phyloP scores from a whole-genome alignment of 2,113 vertebrate species.

The Eptesicus fuscus region DNA sequence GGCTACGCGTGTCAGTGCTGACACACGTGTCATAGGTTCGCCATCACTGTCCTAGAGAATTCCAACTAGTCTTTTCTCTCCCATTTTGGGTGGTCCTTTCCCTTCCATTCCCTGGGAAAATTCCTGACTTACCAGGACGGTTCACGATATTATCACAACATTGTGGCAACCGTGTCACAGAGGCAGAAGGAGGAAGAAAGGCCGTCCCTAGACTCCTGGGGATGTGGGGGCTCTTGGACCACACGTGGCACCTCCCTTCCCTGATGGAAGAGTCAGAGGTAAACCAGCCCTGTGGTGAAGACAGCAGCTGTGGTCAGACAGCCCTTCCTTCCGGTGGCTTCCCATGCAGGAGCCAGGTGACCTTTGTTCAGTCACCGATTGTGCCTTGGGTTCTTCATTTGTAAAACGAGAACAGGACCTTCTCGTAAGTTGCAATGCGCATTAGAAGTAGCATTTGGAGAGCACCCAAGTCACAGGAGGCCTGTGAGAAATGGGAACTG shows the following conservation, averaged over 20 bases:
- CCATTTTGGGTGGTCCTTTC: neutral
- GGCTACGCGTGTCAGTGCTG: too few species aligned
- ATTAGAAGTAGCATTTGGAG: neutral
- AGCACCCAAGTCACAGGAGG: rapidly evolving
- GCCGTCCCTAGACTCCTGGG: neutral
- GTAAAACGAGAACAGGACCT: neutral
- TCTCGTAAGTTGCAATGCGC: neutral
- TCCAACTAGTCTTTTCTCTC: neutral
- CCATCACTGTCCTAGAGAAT: neutral
- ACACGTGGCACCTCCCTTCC: neutral
- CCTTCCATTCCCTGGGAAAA: neutral
- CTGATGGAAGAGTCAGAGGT: too few species aligned
- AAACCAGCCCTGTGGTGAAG: rapidly evolving
- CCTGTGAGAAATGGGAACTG: neutral
- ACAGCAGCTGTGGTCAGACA: neutral
- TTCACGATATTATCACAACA: neutral
- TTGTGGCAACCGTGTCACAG: too few species aligned
- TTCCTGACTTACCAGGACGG: neutral
- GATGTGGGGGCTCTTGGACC: rapidly evolving
- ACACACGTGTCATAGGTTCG: too few species aligned
- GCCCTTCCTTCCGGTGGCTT: neutral
- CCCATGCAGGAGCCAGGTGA: neutral
- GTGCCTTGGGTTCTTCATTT: neutral
- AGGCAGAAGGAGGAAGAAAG: neutral
- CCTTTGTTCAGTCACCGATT: neutral